Evolutionary conservation across 2,888 invertebrate genomes (phyloP), one percentile per base, ranked within the genome.

Genomic region (Aphodius granarius): DNA sequence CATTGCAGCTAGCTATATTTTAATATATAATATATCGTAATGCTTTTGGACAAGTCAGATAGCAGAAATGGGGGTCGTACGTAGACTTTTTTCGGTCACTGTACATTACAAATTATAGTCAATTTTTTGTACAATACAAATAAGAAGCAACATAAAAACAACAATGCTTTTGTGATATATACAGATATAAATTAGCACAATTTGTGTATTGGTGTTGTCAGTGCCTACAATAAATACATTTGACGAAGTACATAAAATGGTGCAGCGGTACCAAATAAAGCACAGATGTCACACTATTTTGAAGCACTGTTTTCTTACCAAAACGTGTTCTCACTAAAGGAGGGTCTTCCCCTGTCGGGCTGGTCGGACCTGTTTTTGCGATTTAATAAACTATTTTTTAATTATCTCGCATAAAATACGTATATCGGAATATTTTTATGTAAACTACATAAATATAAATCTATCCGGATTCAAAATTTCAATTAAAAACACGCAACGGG

Each of bases 281-380:
- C 43, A 23, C 4, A 23, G 23, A 5, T 23, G 9, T 9, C 23
- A 23, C 23, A 23, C 23, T 23, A 23, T 23, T 23, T 23, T n/a
- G 5, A 23, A 23, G 23, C 4, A 23, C 9, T 23, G 2, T 13
- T 66, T n/a, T 84, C 86, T 87, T 87, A 87, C 87, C 87, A 82
- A 86, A 87, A 82, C 83, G 83, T 65, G 84, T 77, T 78, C 80
- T 83, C 43, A 43, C 43, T 3, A 23, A n/a, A n/a, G n/a, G 23
- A 74, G 83, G 79, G 21, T 79, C 79, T 65, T 84, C 85, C 77
- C 83, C 83, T 78, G 83, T 83, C 19, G 86, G 86, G 80, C 86
- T 86, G 80, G 82, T 83, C 66, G 86, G 80, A 86, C 87, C 87
- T 87, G 83, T 78, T 43, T 43, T 43, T 79, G 78, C 79, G 76